Evolutionary conservation across 2,113 vertebrate species (phyloP).

Genomic region (Indicator maculatus): DNA sequence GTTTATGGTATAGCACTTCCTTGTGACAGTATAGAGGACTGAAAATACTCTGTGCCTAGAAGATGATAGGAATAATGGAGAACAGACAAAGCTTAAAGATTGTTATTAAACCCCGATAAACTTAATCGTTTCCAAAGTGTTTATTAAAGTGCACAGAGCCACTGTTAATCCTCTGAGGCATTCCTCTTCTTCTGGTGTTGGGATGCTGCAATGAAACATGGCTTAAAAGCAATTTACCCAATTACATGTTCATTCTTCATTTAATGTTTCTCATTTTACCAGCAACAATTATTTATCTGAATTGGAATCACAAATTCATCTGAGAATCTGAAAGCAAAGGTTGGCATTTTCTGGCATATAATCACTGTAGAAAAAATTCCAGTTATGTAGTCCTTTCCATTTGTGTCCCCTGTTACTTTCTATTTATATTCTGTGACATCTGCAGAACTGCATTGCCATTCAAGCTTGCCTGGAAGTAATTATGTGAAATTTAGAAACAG

Average conservation of each 20-base stretch:
- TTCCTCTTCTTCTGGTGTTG: neutral
- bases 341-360: neutral
- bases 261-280: neutral
- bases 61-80: neutral
- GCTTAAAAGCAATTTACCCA: neutral
- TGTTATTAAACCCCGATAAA: neutral
- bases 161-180: neutral
- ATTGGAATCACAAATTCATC: neutral
- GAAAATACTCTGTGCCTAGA: neutral
- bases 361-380: neutral
- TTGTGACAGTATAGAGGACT: neutral
- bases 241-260: neutral
- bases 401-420: conserved; percentile 18
- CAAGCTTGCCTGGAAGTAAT: conserved; percentile 52
- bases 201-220: neutral
- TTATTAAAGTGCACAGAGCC: neutral
- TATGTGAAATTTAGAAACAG: conserved; percentile 57
- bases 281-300: neutral
- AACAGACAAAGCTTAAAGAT: neutral
- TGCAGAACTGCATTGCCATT: conserved; percentile 19
- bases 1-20: neutral
- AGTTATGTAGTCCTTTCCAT: neutral
- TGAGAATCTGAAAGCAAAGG: neutral
- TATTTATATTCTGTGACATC: conserved; percentile 42
- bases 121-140: neutral